These are phyloP conservation scores for Harpagoxenus sublaevis DNA, from an alignment of 2,888 invertebrate genomes.

Conservation along the genomic window DNA sequence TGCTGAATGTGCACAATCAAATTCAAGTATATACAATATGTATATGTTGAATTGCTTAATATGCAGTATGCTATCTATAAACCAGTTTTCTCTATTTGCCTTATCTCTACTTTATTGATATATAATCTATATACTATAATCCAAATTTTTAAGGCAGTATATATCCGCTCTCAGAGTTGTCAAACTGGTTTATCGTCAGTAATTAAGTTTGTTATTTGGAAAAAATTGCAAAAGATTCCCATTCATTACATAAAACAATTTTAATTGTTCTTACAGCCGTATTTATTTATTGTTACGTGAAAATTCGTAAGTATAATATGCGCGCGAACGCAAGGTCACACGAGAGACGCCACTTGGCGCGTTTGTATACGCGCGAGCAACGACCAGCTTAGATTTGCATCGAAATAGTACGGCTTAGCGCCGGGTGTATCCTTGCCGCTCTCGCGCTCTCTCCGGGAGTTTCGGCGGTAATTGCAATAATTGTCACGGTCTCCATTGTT, in stretches of 20 bases:
- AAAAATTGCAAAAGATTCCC: not conserved
- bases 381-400: constrained; percentile 78
- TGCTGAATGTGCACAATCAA: not conserved
- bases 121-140: not conserved
- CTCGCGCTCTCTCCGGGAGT: constrained; percentile 63
- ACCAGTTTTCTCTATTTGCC: constrained; percentile 4
- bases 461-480: constrained; percentile 84
- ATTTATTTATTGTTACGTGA: not conserved
- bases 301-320: not conserved
- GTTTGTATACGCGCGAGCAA: constrained; percentile 51
- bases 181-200: constrained; percentile 4
- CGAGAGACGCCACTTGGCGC: constrained; percentile 23
- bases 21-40: not conserved
- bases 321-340: not conserved
- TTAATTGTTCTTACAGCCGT: not conserved
- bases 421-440: constrained; percentile 68
- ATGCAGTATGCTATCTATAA: not conserved
- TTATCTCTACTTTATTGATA: not conserved
- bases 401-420: constrained; percentile 76
- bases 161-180: not conserved
- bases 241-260: not conserved
- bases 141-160: not conserved
- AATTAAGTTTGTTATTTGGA: not conserved
- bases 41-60: not conserved
- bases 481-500: constrained; percentile 83